Percentiles rank a stretch among this genome's conserved stretches.
Evolutionary conservation across 1,140 invertebrate species (phyloP).

Genomic region (Diachasma alloeum): DNA sequence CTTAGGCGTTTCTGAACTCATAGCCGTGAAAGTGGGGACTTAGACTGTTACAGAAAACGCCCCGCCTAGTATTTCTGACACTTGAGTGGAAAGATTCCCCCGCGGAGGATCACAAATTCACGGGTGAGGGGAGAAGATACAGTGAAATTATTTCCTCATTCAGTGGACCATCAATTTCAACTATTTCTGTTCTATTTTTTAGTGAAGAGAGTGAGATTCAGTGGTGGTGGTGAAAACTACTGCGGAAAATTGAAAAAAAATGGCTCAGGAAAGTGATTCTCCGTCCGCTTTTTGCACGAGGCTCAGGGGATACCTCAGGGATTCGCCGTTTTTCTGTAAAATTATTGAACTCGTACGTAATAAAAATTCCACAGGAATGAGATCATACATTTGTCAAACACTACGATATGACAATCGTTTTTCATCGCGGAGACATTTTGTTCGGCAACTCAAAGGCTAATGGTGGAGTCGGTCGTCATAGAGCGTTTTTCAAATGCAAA

Average conservation of each 20-base stretch:
- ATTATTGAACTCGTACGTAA: slow-evolving; percentile 43
- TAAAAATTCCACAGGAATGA: background rate
- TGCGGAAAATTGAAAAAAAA: slow-evolving; percentile 18
- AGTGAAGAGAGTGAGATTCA: background rate
- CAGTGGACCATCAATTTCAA: background rate
- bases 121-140: background rate
- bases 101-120: background rate
- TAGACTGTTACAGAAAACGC: background rate
- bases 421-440: no score
- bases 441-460: no score
- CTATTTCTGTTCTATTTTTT: background rate
- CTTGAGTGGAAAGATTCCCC: background rate
- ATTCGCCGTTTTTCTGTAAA: slow-evolving; percentile 44
- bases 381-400: no score
- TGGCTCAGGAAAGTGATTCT: slow-evolving; percentile 30
- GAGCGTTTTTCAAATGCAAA: no score
- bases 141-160: background rate
- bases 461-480: no score
- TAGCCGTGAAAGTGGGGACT: slow-evolving; percentile 38
- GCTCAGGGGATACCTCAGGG: slow-evolving; percentile 34
- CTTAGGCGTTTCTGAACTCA: slow-evolving; percentile 32
- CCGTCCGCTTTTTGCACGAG: slow-evolving; percentile 10
- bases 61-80: slow-evolving; percentile 9
- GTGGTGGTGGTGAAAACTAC: background rate
- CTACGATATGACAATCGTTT: no score